Evolutionary conservation across 37 sponge, comb jelly and placozoan genomes (phyloP), one percentile per base, ranked within the genome.

Genomic region (Axinella damicornis): DNA sequence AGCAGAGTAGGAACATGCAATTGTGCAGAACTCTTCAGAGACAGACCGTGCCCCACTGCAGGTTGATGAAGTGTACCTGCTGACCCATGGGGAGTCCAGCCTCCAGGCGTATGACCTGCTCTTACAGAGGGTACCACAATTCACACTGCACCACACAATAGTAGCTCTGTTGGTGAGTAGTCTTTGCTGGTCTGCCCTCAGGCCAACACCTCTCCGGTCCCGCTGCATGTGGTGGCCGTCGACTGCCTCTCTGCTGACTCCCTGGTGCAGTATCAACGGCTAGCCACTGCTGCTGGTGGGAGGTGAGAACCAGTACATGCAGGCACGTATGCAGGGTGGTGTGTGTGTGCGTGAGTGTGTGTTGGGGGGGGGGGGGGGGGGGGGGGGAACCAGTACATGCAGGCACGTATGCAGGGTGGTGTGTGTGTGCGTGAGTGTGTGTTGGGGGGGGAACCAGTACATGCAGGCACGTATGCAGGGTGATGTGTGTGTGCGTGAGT

Each of bases 41-140:
- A n/a, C n/a, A n/a, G 46, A 46, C 4, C 9, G 46, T 46, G 46
- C 46, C 9, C 46, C 46, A 46, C 6, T 46, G 46, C 56, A 85
- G 75, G 85, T 68, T 56, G 92, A 92, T 18, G n/a, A 53, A 46
- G 76, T 92, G 20, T 84, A 87, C 65, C 32, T 92, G 41, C 30
- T 87, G 5, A 30, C 71, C 17, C 66, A 84, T 35, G 80, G 74
- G 6, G 65, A 78, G 37, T 34, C 28, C 14, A 72, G 77, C 20
- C 54, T 85, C 56, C 31, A 64, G 32, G 78, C 66, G 11, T 78
- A 79, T 61, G 53, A 77, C 38, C 65, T 57, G 18, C 83, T 91
- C n/a, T 31, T 66, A 21, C 78, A 82, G 24, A 87, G 52, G 85
- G 85, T 75, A n/a, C 9, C 25, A 25, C 15, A 62, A 27, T 66